Evolutionary conservation across 53 echinoderm and acorn worm species (phyloP).

Genomic region (Zoroaster sp.): DNA sequence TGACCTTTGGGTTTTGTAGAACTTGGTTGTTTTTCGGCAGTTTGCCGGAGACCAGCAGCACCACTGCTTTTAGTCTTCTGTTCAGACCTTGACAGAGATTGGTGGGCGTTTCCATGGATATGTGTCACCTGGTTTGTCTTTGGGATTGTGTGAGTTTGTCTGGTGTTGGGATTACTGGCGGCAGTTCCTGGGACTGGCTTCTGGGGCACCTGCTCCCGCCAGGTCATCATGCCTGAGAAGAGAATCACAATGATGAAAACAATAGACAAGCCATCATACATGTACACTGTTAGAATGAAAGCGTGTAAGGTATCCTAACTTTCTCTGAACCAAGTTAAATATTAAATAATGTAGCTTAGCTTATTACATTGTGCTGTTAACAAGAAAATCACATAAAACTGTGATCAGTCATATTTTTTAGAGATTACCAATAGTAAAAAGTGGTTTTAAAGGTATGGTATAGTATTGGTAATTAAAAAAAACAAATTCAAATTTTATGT

Average conservation of each 20-base stretch:
- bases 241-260: neutral
- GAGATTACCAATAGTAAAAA: too few species aligned
- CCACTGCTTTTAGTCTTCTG: neutral
- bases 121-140: neutral
- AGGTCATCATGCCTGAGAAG: constrained; percentile 7
- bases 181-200: neutral
- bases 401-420: too few species aligned
- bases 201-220: constrained; percentile 10
- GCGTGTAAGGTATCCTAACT: too few species aligned
- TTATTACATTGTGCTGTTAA: neutral
- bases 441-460: too few species aligned
- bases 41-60: neutral
- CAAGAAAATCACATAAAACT: neutral
- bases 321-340: too few species aligned
- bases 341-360: too few species aligned
- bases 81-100: neutral
- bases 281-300: neutral
- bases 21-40: neutral
- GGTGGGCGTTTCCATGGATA: neutral
- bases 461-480: too few species aligned
- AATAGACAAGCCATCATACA: neutral
- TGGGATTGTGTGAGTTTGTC: neutral
- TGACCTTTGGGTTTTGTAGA: neutral
- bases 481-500: too few species aligned
- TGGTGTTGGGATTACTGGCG: neutral